Evolutionary conservation across 2,797 vertebrate genomes (phyloP).

Genomic region (Hydrolagus colliei): DNA sequence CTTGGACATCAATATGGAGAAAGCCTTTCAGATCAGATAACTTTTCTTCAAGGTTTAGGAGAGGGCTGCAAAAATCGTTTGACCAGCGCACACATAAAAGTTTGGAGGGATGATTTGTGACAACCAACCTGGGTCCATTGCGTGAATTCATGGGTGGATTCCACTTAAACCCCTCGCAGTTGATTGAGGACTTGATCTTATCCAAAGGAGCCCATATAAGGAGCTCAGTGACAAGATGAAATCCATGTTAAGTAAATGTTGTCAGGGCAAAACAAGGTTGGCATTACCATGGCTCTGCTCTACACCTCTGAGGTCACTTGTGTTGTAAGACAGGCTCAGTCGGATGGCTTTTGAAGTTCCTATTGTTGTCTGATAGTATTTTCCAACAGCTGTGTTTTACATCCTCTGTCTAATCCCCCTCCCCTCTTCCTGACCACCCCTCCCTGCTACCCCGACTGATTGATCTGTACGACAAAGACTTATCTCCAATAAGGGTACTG

Average conservation of each 20-base stretch:
- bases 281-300: conserved; percentile 25
- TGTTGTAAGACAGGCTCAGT: conserved; percentile 17
- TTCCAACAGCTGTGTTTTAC: conserved; percentile 31
- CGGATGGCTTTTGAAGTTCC: conserved; percentile 24
- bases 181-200: conserved; percentile 28
- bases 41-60: neutral
- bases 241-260: conserved; percentile 29
- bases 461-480: too few species aligned
- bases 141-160: conserved; percentile 4
- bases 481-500: too few species aligned
- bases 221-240: conserved; percentile 22
- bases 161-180: conserved; percentile 20
- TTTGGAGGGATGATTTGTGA: conserved; percentile 9
- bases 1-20: neutral
- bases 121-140: neutral
- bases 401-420: conserved; percentile 15
- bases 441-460: neutral
- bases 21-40: neutral
- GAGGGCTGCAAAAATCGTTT: neutral
- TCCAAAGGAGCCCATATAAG: conserved; percentile 22
- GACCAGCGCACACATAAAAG: neutral
- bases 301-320: conserved; percentile 26
- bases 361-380: conserved; percentile 31
- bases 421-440: neutral
- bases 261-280: neutral